Conservation (phyloP, 2,797 vertebrate genomes). For the Pteropus rufus region DNA sequence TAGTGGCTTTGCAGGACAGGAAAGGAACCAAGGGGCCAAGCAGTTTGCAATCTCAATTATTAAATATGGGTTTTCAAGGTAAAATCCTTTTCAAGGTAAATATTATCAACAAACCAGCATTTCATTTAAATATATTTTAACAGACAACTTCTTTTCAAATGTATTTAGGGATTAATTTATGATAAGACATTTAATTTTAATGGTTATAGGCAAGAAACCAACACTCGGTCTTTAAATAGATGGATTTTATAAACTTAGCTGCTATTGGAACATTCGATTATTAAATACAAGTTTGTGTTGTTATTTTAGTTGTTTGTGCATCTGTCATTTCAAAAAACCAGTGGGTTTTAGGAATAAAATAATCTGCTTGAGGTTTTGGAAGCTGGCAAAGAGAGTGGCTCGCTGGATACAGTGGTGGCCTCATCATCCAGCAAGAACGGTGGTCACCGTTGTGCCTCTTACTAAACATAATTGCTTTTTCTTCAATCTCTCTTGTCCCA, state of each 20-base stretch:
- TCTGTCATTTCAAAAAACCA: slow-evolving; percentile 37
- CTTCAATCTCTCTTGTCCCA: slow-evolving; percentile 71
- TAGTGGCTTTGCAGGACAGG: neutral
- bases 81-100: slow-evolving; percentile 2
- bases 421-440: neutral
- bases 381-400: neutral
- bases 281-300: neutral
- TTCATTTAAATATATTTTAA: neutral
- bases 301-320: neutral
- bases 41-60: neutral
- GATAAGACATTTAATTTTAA: neutral
- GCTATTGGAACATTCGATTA: neutral
- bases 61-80: neutral
- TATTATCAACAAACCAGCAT: neutral
- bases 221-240: neutral
- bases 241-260: neutral
- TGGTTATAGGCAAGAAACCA: neutral
- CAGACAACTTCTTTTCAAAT: neutral
- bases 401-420: neutral
- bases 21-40: neutral
- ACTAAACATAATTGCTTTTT: slow-evolving; percentile 64
- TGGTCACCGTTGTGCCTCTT: slow-evolving; percentile 37
- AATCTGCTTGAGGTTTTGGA: neutral
- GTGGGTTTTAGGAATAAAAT: neutral
- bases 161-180: neutral